Evolutionary conservation across 1,140 invertebrate genomes (phyloP).

Genomic region (Papilio machaon): DNA sequence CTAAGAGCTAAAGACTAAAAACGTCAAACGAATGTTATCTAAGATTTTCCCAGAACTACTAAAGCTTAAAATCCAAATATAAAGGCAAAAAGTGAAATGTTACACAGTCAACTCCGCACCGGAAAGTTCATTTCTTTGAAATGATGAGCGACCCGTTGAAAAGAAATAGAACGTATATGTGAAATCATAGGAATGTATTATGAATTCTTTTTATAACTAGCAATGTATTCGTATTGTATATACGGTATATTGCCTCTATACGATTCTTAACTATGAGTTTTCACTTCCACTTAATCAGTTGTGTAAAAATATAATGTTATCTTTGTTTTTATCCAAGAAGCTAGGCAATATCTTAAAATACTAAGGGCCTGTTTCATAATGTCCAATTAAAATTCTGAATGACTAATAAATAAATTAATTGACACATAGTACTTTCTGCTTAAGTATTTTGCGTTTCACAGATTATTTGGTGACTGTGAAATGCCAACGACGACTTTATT

Average conservation of each 20-base stretch:
- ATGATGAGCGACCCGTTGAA: constrained; percentile 4
- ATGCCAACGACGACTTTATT: too few relatives aligned
- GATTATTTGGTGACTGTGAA: too few relatives aligned
- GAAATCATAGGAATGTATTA: background rate
- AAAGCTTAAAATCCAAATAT: constrained; percentile 27
- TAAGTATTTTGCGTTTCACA: too few relatives aligned
- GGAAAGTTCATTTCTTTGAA: constrained; percentile 31
- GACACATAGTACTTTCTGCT: too few relatives aligned
- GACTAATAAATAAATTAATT: too few relatives aligned
- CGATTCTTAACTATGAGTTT: too few relatives aligned
- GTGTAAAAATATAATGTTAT: too few relatives aligned
- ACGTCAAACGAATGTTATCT: background rate
- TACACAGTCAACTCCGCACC: constrained; percentile 10
- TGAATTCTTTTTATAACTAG: background rate
- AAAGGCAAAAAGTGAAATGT: constrained; percentile 21
- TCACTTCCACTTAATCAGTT: too few relatives aligned
- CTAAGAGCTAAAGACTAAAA: background rate
- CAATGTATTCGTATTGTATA: background rate
- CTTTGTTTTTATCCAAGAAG: too few relatives aligned
- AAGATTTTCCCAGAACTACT: constrained; percentile 1
- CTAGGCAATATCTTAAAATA: too few relatives aligned
- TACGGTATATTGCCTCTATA: background rate
- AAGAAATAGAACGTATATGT: background rate
- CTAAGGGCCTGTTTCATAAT: too few relatives aligned
- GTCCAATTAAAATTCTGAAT: too few relatives aligned